Conservation (phyloP, 2,888 invertebrate genomes). For the Luperina testacea region DNA sequence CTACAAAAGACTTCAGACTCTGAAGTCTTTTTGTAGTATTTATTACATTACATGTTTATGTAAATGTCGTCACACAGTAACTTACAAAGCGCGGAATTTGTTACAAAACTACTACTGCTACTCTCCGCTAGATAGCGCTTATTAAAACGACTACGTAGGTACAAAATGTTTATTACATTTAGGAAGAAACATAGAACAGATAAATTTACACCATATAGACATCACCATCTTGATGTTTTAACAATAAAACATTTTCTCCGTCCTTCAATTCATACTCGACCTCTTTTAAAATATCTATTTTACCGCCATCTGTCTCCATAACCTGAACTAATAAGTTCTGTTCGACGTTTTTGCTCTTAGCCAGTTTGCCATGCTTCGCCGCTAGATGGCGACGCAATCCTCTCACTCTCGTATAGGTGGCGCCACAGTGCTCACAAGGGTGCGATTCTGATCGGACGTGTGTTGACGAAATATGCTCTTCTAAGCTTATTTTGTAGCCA, state of each 20-base stretch:
- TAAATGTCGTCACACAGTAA: background rate
- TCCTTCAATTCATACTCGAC: constrained; percentile 65
- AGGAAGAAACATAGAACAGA: background rate
- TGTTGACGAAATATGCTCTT: constrained; percentile 80
- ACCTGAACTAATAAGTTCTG: constrained; percentile 50
- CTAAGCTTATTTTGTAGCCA: constrained; percentile 83
- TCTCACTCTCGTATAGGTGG: constrained; percentile 77
- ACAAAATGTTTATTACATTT: background rate
- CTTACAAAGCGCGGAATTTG: background rate
- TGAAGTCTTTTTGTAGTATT: too few relatives aligned
- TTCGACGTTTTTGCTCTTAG: constrained; percentile 42
- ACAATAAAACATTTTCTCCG: constrained; percentile 59
- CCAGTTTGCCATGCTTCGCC: constrained; percentile 76
- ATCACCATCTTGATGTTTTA: constrained; percentile 63
- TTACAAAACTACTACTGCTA: constrained; percentile 1
- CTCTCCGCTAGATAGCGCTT: constrained; percentile 43
- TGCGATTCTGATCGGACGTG: constrained; percentile 79
- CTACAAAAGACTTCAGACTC: too few relatives aligned
- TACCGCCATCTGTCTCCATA: constrained; percentile 42
- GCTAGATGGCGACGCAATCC: constrained; percentile 79
- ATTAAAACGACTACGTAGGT: background rate
- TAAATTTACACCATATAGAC: constrained; percentile 62
- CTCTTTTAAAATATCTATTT: constrained; percentile 55
- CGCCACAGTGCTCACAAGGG: constrained; percentile 78
- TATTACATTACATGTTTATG: background rate